Conservation (phyloP, 2,797 vertebrate species). For the Lophius americanus region DNA sequence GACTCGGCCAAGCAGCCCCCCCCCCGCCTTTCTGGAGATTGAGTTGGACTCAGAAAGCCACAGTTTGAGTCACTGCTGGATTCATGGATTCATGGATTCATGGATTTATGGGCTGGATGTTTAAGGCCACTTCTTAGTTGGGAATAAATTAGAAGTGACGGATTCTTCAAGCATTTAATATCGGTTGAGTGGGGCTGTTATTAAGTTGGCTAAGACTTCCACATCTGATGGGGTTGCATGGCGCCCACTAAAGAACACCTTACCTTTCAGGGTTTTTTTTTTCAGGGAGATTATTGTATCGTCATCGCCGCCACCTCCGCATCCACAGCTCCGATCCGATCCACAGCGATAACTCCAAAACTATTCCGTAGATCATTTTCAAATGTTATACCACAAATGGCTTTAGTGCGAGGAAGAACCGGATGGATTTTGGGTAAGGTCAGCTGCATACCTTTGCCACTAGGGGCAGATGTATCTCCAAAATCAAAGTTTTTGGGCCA, state of each 20-base stretch:
- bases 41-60: conserved; percentile 27
- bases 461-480: too few relatives aligned
- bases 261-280: background rate
- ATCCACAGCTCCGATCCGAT: too few relatives aligned
- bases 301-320: too few relatives aligned
- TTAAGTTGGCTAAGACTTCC: conserved; percentile 1
- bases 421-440: too few relatives aligned
- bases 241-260: background rate
- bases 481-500: too few relatives aligned
- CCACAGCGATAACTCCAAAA: too few relatives aligned
- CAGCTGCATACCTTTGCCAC: too few relatives aligned
- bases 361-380: too few relatives aligned
- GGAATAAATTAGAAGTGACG: conserved; percentile 28
- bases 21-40: conserved; percentile 36
- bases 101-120: conserved; percentile 21
- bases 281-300: too few relatives aligned
- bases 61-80: conserved; percentile 49
- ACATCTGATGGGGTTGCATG: background rate
- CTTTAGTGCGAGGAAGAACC: too few relatives aligned
- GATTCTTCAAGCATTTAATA: conserved; percentile 2
- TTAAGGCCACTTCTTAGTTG: conserved; percentile 36
- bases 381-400: too few relatives aligned
- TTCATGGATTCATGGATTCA: conserved; percentile 47
- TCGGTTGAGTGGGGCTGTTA: background rate
- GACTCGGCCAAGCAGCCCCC: conserved; percentile 6